Evolutionary conservation across 2,797 vertebrate genomes (phyloP).

Genomic region (Thamnophis elegans): DNA sequence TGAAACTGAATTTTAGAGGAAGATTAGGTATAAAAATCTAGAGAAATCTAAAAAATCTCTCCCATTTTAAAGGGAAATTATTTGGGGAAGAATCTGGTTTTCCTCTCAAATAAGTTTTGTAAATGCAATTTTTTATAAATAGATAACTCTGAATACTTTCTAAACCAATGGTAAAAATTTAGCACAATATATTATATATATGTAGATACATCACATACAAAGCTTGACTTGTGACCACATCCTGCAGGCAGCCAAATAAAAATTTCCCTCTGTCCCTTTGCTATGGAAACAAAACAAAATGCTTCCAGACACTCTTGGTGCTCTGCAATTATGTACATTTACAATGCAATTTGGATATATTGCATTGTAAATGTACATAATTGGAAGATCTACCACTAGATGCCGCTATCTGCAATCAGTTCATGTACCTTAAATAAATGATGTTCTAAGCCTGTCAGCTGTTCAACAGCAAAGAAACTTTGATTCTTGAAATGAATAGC

Average conservation of each 20-base stretch:
- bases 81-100: not conserved
- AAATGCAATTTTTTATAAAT: not conserved
- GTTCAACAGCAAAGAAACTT: not conserved
- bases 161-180: constrained; percentile 40
- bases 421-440: not conserved
- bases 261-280: not conserved
- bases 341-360: not conserved
- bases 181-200: constrained; percentile 9
- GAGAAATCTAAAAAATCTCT: not conserved
- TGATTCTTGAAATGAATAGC: not conserved
- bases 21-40: not conserved
- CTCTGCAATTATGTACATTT: not conserved
- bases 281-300: not conserved
- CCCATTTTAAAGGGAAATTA: not conserved
- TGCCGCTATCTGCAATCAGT: not conserved
- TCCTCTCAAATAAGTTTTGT: not conserved
- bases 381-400: not conserved
- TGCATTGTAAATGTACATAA: no score
- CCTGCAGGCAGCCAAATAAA: not conserved
- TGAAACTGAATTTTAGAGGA: not conserved
- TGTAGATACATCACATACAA: not conserved
- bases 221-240: not conserved
- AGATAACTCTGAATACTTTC: constrained; percentile 27
- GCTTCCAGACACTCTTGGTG: not conserved
- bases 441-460: not conserved